Evolutionary conservation across 2,113 vertebrate species (phyloP), one percentile per base, ranked within the genome.

Genomic region (Chelonoidis abingdonii): DNA sequence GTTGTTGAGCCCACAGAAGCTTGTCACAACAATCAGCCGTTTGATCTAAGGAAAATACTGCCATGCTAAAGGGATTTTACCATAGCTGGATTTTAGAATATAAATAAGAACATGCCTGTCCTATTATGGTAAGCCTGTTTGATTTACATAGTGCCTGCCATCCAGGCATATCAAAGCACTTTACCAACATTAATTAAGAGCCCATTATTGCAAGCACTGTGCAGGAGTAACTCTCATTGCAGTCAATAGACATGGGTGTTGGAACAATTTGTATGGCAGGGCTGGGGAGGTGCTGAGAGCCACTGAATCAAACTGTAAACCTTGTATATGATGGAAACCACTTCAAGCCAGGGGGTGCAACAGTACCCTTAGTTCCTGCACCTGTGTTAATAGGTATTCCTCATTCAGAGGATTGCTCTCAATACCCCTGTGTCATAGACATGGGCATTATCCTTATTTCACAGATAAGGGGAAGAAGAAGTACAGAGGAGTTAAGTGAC

Each of bases 1-100:
- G 56, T 52, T 91, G 54, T 54, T 91, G 83, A 85, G 84, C 89
- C 86, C 27, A 69, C 22, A 93, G 88, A 93, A 95, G 54, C 76
- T 56, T 87, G 57, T 91, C 89, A 93, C 82, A 83, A 65, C 14
- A 96, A 87, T 5, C 14, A 90, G 10, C 25, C 8, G 53, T 88
- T 94, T 93, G 13, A 52, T 94, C 85, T 89, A 83, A 92, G 75
- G n/a, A 95, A 10, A 24, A 82, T 10, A 80, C 3, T 75, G 53
- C 83, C 62, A 52, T 69, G 21, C 41, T 85, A 27, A 89, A 84
- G 80, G 89, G 84, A 89, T 93, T 95, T 96, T 94, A 94, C 38
- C 29, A n/a, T 50, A 47, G 72, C 83, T 59, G 24, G 47, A 91
- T 87, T 87, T 72, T 87, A 59, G 56, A 88, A 90, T 94, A 91